Conservation (phyloP, 2,113 vertebrate genomes). For the Triplophysa dalaica region DNA sequence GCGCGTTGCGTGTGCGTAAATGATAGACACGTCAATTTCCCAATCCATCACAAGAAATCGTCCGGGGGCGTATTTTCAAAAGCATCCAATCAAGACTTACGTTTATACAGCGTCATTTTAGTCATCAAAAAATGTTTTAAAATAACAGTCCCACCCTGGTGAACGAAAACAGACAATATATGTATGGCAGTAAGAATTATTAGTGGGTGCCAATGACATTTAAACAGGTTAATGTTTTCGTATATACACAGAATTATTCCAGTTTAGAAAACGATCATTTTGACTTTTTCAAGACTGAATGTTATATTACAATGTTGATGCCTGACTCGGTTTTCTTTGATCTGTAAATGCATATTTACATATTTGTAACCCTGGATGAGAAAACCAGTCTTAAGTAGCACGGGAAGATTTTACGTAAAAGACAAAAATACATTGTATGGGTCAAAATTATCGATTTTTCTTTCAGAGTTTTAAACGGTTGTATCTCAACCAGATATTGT, state of each 20-base stretch:
- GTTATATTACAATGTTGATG: no score
- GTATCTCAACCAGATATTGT: no score
- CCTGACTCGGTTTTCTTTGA: neutral
- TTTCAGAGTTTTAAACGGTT: no score
- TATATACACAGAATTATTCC: no score
- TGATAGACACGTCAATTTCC: constrained; percentile 50
- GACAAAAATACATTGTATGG: no score
- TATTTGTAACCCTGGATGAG: no score
- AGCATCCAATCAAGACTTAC: constrained; percentile 61
- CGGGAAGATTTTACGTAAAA: no score
- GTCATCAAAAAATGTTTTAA: constrained; percentile 33
- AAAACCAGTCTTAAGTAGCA: no score
- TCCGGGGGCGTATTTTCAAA: neutral
- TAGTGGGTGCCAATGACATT: neutral
- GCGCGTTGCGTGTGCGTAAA: constrained; percentile 24
- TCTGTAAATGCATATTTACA: neutral
- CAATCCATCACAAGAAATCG: constrained; percentile 45
- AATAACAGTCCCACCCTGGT: neutral
- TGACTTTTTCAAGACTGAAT: no score
- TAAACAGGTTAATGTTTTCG: neutral
- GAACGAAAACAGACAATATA: no score
- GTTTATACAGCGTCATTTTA: constrained; percentile 32
- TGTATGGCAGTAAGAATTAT: neutral
- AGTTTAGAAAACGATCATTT: no score
- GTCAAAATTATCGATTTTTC: no score